A percentile compares a stretch with the other conserved stretches of the same genome.
Conservation (phyloP, 2,113 vertebrate genomes). For the Mobula birostris region DNA sequence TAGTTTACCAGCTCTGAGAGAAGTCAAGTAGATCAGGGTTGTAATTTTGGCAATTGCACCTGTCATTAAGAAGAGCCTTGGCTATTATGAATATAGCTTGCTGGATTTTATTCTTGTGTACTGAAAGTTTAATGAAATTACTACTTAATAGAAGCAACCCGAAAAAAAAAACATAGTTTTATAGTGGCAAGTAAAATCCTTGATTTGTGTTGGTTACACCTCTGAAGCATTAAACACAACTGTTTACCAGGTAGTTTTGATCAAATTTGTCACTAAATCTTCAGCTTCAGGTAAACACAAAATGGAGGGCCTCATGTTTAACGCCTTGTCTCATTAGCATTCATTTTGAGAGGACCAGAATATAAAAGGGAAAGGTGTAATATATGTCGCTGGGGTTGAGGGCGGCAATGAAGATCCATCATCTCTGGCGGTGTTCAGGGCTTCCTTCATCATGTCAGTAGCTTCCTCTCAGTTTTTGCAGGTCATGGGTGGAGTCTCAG, state of each 20-base stretch:
- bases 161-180: background rate
- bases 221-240: background rate
- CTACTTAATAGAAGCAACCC: background rate
- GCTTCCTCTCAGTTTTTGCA: no score
- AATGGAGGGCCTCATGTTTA: background rate
- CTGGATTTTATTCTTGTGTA: background rate
- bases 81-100: background rate
- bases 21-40: background rate
- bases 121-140: background rate
- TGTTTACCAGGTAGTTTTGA: background rate
- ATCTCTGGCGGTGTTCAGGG: no score
- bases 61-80: background rate
- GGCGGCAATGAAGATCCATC: no score
- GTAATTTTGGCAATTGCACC: background rate
- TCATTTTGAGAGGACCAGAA: no score
- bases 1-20: background rate
- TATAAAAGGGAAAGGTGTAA: no score
- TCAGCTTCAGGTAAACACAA: background rate
- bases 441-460: no score
- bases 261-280: background rate
- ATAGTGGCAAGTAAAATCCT: background rate
- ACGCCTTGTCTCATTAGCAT: background rate
- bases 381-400: no score
- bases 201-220: background rate
- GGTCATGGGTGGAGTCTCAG: no score